Conservation (phyloP, 2,797 vertebrate genomes). For the Lacerta viridis region DNA sequence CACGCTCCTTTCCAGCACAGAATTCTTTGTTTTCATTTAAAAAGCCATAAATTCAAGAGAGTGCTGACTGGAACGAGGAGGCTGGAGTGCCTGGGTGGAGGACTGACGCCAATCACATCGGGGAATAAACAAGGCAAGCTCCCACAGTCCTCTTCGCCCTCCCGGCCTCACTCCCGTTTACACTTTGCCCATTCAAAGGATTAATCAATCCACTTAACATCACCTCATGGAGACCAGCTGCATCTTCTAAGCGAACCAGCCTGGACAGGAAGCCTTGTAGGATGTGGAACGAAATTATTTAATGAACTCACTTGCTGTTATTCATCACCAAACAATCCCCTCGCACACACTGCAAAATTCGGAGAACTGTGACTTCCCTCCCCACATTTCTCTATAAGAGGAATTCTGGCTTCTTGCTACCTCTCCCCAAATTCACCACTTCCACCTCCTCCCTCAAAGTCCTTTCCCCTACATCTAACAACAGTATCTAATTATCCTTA, state of each 20-base stretch:
- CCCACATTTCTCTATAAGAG: too few species aligned
- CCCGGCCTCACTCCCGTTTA: not conserved
- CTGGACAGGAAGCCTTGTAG: not conserved
- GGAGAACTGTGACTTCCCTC: too few species aligned
- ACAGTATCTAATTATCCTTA: too few species aligned
- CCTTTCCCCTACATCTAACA: too few species aligned
- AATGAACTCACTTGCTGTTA: not conserved
- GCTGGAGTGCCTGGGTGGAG: not conserved
- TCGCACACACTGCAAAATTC: too few species aligned
- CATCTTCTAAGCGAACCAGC: not conserved
- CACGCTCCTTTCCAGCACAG: not conserved
- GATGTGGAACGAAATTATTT: not conserved
- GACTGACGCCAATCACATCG: not conserved
- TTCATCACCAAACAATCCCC: not conserved
- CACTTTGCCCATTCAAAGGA: not conserved
- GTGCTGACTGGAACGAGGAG: not conserved
- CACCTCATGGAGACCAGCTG: conserved; percentile 31
- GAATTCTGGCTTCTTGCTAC: too few species aligned
- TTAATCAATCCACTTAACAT: conserved; percentile 20
- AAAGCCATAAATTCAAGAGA: conserved; percentile 13
- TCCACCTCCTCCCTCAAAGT: too few species aligned
- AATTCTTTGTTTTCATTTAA: conserved; percentile 28
- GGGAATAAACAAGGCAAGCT: conserved; percentile 30
- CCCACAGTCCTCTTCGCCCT: not conserved
- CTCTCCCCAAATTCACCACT: too few species aligned